Conservation (phyloP, 2,888 invertebrate species). For the Dasypogon diadema region DNA sequence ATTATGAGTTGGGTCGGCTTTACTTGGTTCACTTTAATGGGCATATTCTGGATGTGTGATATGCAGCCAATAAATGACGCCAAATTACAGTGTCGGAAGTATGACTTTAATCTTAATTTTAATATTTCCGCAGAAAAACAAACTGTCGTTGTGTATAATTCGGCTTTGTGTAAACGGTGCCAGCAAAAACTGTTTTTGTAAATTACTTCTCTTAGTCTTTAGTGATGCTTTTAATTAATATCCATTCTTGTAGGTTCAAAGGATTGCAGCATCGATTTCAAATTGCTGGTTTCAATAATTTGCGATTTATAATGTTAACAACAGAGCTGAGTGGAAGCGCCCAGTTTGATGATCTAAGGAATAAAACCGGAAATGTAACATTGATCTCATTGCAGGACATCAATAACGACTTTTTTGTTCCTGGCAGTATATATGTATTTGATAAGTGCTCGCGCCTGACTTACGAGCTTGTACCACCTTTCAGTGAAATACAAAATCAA, state of each 20-base stretch:
- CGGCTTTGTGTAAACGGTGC: conserved; percentile 49
- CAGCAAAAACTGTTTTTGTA: conserved; percentile 52
- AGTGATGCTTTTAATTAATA: not conserved
- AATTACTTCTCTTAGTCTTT: conserved; percentile 21
- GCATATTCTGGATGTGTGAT: too few species aligned
- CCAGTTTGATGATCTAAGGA: conserved; percentile 39
- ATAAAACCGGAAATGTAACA: conserved; percentile 48
- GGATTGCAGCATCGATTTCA: conserved; percentile 49
- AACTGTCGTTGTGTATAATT: conserved; percentile 50
- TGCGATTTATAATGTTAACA: conserved; percentile 49
- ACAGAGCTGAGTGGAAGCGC: conserved; percentile 26
- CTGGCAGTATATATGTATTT: conserved; percentile 53
- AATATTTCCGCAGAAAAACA: conserved; percentile 40
- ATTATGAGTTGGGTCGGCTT: too few species aligned
- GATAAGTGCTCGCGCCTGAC: conserved; percentile 56
- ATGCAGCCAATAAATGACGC: not conserved
- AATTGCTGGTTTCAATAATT: conserved; percentile 50
- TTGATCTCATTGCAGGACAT: conserved; percentile 51
- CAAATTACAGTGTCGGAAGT: conserved; percentile 49
- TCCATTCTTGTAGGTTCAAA: conserved; percentile 49
- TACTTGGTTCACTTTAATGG: too few species aligned
- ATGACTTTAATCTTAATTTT: conserved; percentile 48
- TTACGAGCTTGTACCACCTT: conserved; percentile 55
- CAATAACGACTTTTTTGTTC: conserved; percentile 52
- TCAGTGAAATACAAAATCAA: conserved; percentile 52